phyloP scores from a whole-genome alignment of 1,140 invertebrate species.

The Thaumetopoea pityocampa region DNA sequence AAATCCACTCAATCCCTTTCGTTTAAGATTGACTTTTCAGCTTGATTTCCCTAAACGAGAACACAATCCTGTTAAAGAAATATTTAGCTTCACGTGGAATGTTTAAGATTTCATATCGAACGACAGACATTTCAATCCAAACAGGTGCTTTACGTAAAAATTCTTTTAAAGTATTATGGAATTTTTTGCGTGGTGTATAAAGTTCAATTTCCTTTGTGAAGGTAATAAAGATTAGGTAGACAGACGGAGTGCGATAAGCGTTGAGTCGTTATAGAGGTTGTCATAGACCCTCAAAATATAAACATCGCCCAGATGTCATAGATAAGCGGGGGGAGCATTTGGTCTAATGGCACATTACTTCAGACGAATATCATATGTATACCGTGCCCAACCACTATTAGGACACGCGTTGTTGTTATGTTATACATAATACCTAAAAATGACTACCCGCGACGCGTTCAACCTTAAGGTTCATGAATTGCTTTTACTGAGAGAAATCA shows the following conservation, averaged over 20 bases:
- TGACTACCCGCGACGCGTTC: no score
- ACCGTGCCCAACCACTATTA: slow-evolving; percentile 28
- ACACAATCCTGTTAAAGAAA: slow-evolving; percentile 6
- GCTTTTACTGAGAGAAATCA: no score
- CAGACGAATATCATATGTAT: slow-evolving; percentile 46
- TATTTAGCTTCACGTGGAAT: slow-evolving; percentile 11
- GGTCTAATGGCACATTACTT: slow-evolving; percentile 65
- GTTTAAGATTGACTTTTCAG: slow-evolving; percentile 13
- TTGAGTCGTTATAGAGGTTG: slow-evolving; percentile 65
- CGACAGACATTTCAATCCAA: slow-evolving; percentile 6
- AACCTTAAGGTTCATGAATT: no score
- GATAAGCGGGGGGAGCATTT: slow-evolving; percentile 64
- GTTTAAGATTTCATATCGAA: slow-evolving; percentile 17
- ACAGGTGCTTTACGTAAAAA: slow-evolving; percentile 20
- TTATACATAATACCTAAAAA: no score
- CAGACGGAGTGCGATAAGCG: slow-evolving; percentile 59
- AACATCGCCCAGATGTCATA: slow-evolving; percentile 68
- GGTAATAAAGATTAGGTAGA: slow-evolving; percentile 54
- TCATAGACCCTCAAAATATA: slow-evolving; percentile 66
- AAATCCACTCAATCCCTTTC: slow-evolving; percentile 3
- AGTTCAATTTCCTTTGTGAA: slow-evolving; percentile 32
- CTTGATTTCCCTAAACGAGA: not conserved
- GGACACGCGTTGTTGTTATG: no score
- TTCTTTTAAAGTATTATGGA: slow-evolving; percentile 17
- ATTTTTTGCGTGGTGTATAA: slow-evolving; percentile 26